Base-by-base conservation (phyloP, 2,888 invertebrate genomes). In the Sussaba pulchella region DNA sequence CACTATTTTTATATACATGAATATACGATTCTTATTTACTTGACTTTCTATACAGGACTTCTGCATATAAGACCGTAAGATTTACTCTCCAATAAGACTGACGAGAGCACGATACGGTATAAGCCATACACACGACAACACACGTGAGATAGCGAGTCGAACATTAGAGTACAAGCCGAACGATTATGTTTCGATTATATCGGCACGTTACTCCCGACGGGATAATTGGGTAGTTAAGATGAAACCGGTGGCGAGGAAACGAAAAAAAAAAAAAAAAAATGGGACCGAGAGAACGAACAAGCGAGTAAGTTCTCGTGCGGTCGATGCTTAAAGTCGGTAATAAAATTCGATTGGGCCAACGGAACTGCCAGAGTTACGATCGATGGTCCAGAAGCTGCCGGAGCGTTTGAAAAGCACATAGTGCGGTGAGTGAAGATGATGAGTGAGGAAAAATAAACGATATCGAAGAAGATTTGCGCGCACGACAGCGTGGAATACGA, bases 121-220 rank as follows among this genome's bases (percentile, higher is more conserved):
- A 26, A 19, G 17, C 19, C 70, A 54, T 52, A 52, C n/a, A 41
- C 41, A 50, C 36, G 64, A 57, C 64, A 45, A 19, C 63, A 52
- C 36, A 57, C 12, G 45, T 26, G 8, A 14, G 59, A 59, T 39
- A 66, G 14, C 54, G 63, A 26, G 9, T n/a, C 9, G 2, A 41
- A 45, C 9, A 45, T n/a, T 26, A 63, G 52, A 19, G 61, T 64
- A 78, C 36, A 19, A 19, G 54, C 52, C 54, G 61, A 75, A 80
- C 74, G 79, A 80, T 80, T 75, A 75, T 57, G 66, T 75, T 80
- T 80, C 75, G 79, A 80, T 80, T 80, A 75, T 80, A 80, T 80
- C 79, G 75, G 66, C 75, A 59, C 79, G 79, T 80, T 80, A 75
- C 71, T 75, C 70, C 66, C 79, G 79, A 80, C 79, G 71, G 75